Percentiles rank a stretch among this genome's conserved stretches.
These are phyloP conservation scores for Aporophyla nigra DNA, from an alignment of 2,888 invertebrate genomes.

Conservation along the genomic window DNA sequence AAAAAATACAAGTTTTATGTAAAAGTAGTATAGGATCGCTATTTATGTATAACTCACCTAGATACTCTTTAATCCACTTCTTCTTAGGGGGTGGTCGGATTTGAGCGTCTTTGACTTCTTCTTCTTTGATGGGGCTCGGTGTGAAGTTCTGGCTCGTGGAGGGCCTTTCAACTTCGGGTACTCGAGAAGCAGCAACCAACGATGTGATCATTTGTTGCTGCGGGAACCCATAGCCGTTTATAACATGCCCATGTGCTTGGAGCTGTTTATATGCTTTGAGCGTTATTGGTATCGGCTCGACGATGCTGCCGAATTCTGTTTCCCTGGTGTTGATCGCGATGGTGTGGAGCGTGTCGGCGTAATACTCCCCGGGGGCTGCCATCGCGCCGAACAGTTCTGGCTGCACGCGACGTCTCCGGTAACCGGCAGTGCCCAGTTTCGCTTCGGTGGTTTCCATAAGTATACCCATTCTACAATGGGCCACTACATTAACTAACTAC, in stretches of 20 bases:
- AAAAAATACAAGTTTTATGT: constrained; percentile 8
- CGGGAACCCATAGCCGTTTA: constrained; percentile 78
- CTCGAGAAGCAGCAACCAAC: constrained; percentile 72
- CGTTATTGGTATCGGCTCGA: constrained; percentile 85
- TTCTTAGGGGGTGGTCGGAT: constrained; percentile 92
- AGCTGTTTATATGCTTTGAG: constrained; percentile 83
- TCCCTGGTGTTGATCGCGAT: constrained; percentile 86
- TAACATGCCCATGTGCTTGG: constrained; percentile 74
- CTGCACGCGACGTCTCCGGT: constrained; percentile 77
- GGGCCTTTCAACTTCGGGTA: constrained; percentile 71
- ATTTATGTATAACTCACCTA: constrained; percentile 86
- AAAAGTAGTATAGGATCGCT: constrained; percentile 36
- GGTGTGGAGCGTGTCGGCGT: constrained; percentile 82
- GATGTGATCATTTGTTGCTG: constrained; percentile 77
- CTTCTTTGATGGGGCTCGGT: constrained; percentile 75
- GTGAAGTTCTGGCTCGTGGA: constrained; percentile 74
- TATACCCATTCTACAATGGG: constrained; percentile 89
- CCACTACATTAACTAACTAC: constrained; percentile 76
- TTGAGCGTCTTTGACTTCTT: constrained; percentile 75
- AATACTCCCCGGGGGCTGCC: constrained; percentile 83
- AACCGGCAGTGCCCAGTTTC: constrained; percentile 85
- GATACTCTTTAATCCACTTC: constrained; percentile 94
- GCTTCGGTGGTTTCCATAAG: constrained; percentile 88
- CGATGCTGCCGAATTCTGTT: constrained; percentile 85
- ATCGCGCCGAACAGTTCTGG: constrained; percentile 82